Evolutionary conservation across 2,888 invertebrate species (phyloP), one percentile per base, ranked within the genome.

Genomic region (Fragum sueziense): DNA sequence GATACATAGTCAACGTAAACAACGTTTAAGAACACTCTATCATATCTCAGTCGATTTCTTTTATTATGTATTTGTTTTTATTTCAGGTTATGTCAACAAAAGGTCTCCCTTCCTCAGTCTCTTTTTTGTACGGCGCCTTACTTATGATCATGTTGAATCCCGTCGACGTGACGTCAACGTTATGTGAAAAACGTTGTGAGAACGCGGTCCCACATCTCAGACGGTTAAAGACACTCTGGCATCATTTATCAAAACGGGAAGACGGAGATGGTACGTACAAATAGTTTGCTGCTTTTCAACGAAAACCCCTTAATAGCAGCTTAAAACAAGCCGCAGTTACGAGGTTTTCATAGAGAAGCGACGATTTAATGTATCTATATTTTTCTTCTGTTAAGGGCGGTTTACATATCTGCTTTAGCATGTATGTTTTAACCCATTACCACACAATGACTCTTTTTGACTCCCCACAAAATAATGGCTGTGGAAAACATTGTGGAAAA

Each of bases 41-140:
- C n/a, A n/a, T n/a, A n/a, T n/a, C n/a, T n/a, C n/a, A n/a, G n/a
- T n/a, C n/a, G n/a, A n/a, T n/a, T n/a, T n/a, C n/a, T n/a, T n/a
- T n/a, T n/a, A n/a, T n/a, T n/a, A n/a, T n/a, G n/a, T n/a, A n/a
- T n/a, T n/a, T n/a, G n/a, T 31, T 74, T 70, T 70, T 20, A 3
- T 80, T 80, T 70, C 79, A 84, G 84, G 84, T 80, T 74, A 84
- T 84, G 84, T 76, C 79, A 59, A 72, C 80, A 78, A 80, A 74
- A 59, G 76, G 70, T 68, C 75, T 74, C 27, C 68, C 73, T 73
- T 84, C 80, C 67, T 72, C 76, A 67, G 61, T 84, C 47, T 68
- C 83, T 51, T 73, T 83, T 7, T 77, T 80, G 37, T 84, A 75
- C 78, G 84, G 84, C 71, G 76, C 78, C 76, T 78, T 84, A 70